phyloP scores from a whole-genome alignment of 2,113 vertebrate species.

The Benitochromis conjunctus region DNA sequence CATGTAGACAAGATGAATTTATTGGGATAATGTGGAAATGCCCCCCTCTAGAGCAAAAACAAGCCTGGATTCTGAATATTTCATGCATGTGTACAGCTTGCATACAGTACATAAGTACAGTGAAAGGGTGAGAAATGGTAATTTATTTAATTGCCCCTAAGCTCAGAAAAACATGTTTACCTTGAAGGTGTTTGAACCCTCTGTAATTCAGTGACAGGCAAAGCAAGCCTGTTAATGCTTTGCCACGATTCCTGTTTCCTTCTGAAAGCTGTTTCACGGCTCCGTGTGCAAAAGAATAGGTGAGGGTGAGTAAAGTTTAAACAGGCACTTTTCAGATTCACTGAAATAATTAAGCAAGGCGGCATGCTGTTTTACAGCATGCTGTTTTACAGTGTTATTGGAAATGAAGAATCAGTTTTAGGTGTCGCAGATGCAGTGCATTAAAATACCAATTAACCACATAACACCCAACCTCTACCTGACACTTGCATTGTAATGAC shows the following conservation, averaged over 20 bases:
- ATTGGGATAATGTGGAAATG: neutral
- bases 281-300: conserved; percentile 43
- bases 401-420: conserved; percentile 61
- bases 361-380: conserved; percentile 60
- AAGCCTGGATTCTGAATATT: neutral
- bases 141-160: conserved; percentile 58
- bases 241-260: conserved; percentile 45
- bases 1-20: neutral
- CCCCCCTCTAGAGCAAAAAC: neutral
- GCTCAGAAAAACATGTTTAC: conserved; percentile 56
- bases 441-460: conserved; percentile 71
- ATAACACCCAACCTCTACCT: conserved; percentile 57
- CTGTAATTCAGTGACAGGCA: conserved; percentile 45
- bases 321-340: conserved; percentile 48
- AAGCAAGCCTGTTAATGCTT: conserved; percentile 46
- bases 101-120: conserved; percentile 21
- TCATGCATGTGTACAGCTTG: conserved; percentile 7
- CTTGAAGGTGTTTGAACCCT: conserved; percentile 61
- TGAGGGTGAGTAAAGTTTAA: conserved; percentile 58
- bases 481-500: conserved; percentile 51
- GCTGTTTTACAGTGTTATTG: conserved; percentile 63
- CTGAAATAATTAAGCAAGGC: conserved; percentile 58
- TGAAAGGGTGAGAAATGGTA: conserved; percentile 52
- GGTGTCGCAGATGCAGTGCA: conserved; percentile 59
- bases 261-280: conserved; percentile 60